phyloP scores from a whole-genome alignment of 2,797 vertebrate species.

The Danio tinwini region DNA sequence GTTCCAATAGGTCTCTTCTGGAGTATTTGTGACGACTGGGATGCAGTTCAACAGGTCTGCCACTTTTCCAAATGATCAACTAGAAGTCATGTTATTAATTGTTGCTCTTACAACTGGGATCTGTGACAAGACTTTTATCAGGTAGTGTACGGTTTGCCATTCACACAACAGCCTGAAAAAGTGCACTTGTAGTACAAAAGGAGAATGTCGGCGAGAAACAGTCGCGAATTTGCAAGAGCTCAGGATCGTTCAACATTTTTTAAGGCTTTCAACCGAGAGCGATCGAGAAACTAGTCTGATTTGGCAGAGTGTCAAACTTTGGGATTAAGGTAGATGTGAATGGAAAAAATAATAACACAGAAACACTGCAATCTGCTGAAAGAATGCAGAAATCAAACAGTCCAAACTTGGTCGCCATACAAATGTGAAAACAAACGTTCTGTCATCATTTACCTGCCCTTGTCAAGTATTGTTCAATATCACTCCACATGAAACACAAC shows the following conservation, averaged over 20 bases:
- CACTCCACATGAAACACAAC: background rate
- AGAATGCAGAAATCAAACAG: constrained; percentile 58
- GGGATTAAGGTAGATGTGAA: constrained; percentile 31
- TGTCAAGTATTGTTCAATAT: too few relatives aligned
- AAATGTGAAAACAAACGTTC: constrained; percentile 45
- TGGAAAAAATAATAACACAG: constrained; percentile 22
- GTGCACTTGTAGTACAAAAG: constrained; percentile 73
- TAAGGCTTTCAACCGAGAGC: constrained; percentile 67
- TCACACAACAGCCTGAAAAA: constrained; percentile 66
- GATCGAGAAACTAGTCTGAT: constrained; percentile 59
- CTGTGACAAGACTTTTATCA: too few relatives aligned
- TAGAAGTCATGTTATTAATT: too few relatives aligned
- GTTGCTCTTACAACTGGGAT: too few relatives aligned
- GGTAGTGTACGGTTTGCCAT: constrained; percentile 1
- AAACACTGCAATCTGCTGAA: constrained; percentile 54
- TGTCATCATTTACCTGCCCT: background rate
- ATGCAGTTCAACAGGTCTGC: too few relatives aligned
- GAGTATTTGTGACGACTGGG: too few relatives aligned
- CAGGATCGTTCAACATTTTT: constrained; percentile 52
- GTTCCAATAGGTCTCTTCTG: too few relatives aligned
- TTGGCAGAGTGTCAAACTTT: constrained; percentile 38
- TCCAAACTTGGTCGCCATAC: constrained; percentile 43
- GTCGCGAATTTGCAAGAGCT: constrained; percentile 64
- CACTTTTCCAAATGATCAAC: too few relatives aligned
- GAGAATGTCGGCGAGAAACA: constrained; percentile 63